Evolutionary conservation across 2,888 invertebrate genomes (phyloP).

Genomic region (Drepanosiphum platanoidis): DNA sequence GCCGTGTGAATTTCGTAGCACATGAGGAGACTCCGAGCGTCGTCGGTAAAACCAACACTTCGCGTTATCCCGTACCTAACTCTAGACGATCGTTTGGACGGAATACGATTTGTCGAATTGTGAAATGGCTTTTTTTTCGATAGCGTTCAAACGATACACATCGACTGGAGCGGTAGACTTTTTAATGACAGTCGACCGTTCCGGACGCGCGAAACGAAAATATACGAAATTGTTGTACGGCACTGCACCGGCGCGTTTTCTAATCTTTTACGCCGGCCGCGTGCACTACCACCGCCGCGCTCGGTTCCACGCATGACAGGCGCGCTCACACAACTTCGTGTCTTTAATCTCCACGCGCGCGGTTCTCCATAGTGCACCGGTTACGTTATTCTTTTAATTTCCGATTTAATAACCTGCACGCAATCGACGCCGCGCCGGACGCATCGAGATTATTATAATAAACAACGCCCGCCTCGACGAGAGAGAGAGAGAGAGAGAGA

Average conservation of each 20-base stretch:
- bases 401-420: not conserved
- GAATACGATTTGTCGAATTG: no score
- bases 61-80: not conserved
- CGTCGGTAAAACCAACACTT: not conserved
- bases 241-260: not conserved
- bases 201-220: no score
- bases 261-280: not conserved
- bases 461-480: no score
- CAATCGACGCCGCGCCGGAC: not conserved
- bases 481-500: no score
- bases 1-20: not conserved
- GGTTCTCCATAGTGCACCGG: not conserved
- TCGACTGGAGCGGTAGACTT: no score
- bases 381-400: slow-evolving; percentile 30
- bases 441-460: not conserved
- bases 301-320: not conserved
- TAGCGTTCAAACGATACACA: no score
- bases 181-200: no score
- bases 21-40: not conserved
- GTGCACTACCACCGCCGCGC: no score
- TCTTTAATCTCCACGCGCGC: not conserved
- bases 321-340: not conserved
- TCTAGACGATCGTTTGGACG: no score
- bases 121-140: no score
- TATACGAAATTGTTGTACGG: no score